Evolutionary conservation across 2,888 invertebrate species (phyloP).

Genomic region (Gymnosoma rotundatum): DNA sequence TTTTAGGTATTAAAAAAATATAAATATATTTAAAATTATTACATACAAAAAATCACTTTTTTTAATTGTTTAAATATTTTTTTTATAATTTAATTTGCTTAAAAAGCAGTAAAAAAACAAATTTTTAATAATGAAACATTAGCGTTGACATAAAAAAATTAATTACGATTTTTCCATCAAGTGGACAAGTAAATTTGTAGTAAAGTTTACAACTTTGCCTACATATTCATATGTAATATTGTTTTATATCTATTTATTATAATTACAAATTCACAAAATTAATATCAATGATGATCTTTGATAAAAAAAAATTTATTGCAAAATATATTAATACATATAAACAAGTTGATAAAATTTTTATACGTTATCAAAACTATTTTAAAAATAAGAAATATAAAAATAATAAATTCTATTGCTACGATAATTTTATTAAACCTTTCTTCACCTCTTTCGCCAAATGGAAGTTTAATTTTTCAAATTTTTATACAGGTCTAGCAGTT

Average conservation of each 20-base stretch:
- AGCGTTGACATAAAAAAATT: background rate
- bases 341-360: constrained; percentile 9
- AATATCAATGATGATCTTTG: too few relatives aligned
- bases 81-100: too few relatives aligned
- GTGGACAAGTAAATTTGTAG: background rate
- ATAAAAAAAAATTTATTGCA: too few relatives aligned
- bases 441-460: too few relatives aligned
- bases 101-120: too few relatives aligned
- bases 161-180: background rate
- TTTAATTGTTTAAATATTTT: too few relatives aligned
- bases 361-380: background rate
- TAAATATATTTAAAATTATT: too few relatives aligned
- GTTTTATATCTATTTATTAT: background rate
- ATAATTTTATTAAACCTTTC: background rate
- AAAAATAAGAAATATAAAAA: too few relatives aligned
- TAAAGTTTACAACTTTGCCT: background rate
- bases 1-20: background rate
- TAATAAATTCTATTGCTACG: background rate
- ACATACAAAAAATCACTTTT: too few relatives aligned
- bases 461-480: too few relatives aligned
- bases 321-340: background rate
- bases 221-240: background rate
- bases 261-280: background rate
- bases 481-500: too few relatives aligned
- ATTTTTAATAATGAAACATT: background rate